Evolutionary conservation across 2,797 vertebrate species (phyloP).

Genomic region (Carduelis carduelis): DNA sequence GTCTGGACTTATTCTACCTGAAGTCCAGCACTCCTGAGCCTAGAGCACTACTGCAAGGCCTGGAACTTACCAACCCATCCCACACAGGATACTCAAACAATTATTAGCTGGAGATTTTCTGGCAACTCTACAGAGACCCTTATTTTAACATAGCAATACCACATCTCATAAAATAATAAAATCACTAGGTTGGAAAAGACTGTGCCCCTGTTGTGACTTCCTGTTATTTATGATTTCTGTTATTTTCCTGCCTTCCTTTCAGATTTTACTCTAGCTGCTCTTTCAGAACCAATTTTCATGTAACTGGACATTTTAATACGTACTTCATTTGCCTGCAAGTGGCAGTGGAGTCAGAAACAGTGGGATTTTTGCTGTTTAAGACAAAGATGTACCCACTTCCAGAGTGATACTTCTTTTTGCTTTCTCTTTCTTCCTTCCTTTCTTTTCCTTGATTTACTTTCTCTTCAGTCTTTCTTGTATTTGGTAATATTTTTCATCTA

Average conservation of each 20-base stretch:
- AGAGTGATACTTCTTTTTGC: background rate
- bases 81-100: background rate
- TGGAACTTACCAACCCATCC: background rate
- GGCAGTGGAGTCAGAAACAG: background rate
- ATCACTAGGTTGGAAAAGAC: background rate
- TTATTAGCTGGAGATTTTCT: background rate
- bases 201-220: background rate
- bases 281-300: background rate
- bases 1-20: fast-evolving
- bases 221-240: background rate
- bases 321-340: background rate
- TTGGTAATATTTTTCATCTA: background rate
- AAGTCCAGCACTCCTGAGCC: background rate
- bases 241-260: background rate
- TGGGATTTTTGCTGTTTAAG: background rate
- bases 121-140: background rate
- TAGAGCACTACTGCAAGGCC: background rate
- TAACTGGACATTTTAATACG: background rate
- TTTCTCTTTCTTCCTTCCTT: no score
- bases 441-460: background rate
- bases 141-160: background rate
- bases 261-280: background rate
- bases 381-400: background rate
- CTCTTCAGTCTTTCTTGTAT: background rate
- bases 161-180: background rate